phyloP scores from a whole-genome alignment of 2,888 invertebrate genomes.

The Atethmia centrago region DNA sequence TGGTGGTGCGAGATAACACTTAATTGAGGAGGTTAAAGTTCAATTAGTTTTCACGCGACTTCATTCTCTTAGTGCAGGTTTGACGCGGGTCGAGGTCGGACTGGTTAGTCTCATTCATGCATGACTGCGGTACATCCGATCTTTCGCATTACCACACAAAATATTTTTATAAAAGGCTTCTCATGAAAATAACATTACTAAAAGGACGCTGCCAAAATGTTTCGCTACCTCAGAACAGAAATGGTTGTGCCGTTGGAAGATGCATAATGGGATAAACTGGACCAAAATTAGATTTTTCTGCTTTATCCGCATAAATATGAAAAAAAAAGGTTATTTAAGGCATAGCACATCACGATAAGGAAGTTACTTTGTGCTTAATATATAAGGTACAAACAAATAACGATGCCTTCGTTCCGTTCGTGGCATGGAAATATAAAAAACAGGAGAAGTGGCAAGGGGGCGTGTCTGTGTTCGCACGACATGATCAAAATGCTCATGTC shows the following conservation, averaged over 20 bases:
- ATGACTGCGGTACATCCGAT: conserved; percentile 55
- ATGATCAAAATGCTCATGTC: no score
- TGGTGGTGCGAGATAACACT: conserved; percentile 58
- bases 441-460: no score
- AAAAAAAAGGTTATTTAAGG: conserved; percentile 42
- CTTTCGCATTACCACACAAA: conserved; percentile 46
- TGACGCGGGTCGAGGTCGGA: conserved; percentile 78
- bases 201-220: conserved; percentile 47
- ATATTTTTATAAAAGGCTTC: conserved; percentile 42
- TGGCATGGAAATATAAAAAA: no score
- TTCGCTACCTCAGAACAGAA: conserved; percentile 35
- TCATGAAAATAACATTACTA: conserved; percentile 52
- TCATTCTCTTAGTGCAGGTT: conserved; percentile 76
- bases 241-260: conserved; percentile 44
- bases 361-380: conserved; percentile 37
- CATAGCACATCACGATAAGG: conserved; percentile 18
- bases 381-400: conserved; percentile 29
- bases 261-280: conserved; percentile 48
- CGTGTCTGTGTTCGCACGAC: no score
- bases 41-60: conserved; percentile 83
- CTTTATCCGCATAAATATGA: conserved; percentile 22
- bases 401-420: not conserved
- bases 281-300: conserved; percentile 52
- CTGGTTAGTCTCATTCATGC: conserved; percentile 81
- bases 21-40: conserved; percentile 79